A percentile compares a stretch with the other conserved stretches of the same genome.
These are phyloP conservation scores for Nothobranchius kuhntae DNA, from an alignment of 2,113 vertebrate species.

Conservation along the genomic window DNA sequence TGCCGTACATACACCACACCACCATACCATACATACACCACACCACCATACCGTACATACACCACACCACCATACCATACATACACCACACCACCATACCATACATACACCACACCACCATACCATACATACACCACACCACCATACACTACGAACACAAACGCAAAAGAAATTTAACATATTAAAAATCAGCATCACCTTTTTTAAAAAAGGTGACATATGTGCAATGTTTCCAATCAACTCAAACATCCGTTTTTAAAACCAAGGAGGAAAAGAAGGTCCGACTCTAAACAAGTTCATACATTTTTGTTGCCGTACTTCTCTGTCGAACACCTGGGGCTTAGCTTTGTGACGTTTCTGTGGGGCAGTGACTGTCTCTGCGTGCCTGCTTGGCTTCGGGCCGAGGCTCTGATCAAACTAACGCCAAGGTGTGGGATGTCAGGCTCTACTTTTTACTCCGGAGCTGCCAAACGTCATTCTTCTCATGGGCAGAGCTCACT, in stretches of 20 bases:
- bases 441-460: conserved; percentile 17
- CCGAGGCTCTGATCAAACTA: conserved; percentile 33
- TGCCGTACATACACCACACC: too few relatives aligned
- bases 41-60: too few relatives aligned
- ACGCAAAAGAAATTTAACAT: too few relatives aligned
- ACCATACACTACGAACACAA: too few relatives aligned
- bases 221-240: background rate
- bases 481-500: conserved; percentile 23
- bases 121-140: too few relatives aligned
- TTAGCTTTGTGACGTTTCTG: conserved; percentile 11
- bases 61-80: too few relatives aligned
- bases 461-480: conserved; percentile 25
- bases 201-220: background rate
- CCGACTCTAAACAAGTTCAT: background rate
- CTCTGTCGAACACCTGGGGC: background rate
- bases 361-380: background rate
- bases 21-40: too few relatives aligned
- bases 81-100: too few relatives aligned
- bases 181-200: background rate
- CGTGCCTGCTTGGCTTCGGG: conserved; percentile 1
- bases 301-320: background rate
- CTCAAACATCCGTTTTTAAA: background rate
- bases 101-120: too few relatives aligned
- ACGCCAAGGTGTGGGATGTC: conserved; percentile 29
- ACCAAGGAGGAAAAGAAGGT: background rate